Conservation (phyloP, 35 echinoderm and acorn worm genomes). For the Lytechinus variegatus region DNA sequence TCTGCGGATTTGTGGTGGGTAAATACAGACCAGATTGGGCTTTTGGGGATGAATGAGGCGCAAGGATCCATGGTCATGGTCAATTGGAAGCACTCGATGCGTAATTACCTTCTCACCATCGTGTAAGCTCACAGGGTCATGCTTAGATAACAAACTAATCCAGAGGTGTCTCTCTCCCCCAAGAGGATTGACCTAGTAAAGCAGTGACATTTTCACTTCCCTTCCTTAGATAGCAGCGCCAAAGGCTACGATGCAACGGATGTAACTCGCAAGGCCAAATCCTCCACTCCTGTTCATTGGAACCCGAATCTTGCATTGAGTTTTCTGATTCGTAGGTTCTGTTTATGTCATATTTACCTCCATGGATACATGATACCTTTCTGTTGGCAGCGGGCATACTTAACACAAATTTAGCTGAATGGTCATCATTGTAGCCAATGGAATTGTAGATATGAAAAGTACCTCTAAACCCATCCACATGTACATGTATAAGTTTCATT, state of each 20-base stretch:
- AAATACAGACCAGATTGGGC: neutral
- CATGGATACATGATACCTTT: conserved; percentile 5
- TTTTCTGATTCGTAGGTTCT: neutral
- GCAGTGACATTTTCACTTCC: neutral
- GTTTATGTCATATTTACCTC: too few species aligned
- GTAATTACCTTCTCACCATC: conserved; percentile 11
- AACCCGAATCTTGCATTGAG: neutral
- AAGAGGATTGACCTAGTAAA: neutral
- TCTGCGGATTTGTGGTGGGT: neutral
- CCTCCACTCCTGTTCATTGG: neutral
- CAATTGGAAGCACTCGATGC: neutral
- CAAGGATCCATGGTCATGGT: neutral
- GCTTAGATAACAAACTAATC: conserved; percentile 9
- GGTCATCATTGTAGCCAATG: too few species aligned
- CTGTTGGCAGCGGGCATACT: neutral
- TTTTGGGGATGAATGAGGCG: neutral
- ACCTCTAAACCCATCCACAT: too few species aligned
- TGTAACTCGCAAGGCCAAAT: neutral
- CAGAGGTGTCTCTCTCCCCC: neutral
- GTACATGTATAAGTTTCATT: too few species aligned
- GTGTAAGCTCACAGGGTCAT: neutral
- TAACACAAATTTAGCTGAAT: too few species aligned
- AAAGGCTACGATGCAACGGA: neutral
- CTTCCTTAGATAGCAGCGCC: neutral
- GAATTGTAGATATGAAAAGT: too few species aligned